Percentiles rank a stretch among this genome's conserved stretches.
phyloP scores from a whole-genome alignment of 2,113 vertebrate species.

The Chloropsis hardwickii region DNA sequence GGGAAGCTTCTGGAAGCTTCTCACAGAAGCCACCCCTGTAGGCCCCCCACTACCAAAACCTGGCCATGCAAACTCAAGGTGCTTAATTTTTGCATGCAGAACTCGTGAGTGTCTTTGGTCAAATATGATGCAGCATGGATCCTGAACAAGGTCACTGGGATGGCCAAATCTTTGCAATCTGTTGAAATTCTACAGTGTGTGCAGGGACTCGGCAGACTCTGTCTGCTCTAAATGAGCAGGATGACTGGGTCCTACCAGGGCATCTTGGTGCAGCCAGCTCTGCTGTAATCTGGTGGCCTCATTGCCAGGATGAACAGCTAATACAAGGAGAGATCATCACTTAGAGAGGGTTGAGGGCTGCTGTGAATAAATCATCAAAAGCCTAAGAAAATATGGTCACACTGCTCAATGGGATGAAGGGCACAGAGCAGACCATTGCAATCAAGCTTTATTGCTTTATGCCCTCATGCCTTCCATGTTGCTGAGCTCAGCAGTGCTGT shows the following conservation, averaged over 20 bases:
- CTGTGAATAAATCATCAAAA: background rate
- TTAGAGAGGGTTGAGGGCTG: background rate
- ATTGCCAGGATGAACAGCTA: background rate
- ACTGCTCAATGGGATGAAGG: background rate
- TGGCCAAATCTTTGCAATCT: background rate
- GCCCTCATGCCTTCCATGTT: background rate
- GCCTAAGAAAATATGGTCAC: background rate
- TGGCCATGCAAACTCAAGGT: background rate
- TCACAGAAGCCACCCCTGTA: background rate
- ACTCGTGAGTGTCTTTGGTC: background rate
- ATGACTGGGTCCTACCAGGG: background rate
- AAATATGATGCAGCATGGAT: background rate
- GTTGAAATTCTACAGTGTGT: background rate
- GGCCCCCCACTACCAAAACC: rapidly evolving
- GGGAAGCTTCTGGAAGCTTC: background rate
- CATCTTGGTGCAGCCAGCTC: background rate
- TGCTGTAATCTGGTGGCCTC: background rate
- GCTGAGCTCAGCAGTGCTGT: background rate
- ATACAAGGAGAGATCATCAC: background rate
- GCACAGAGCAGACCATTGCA: background rate
- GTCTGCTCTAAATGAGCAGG: background rate
- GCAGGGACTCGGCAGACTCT: background rate
- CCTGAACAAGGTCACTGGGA: background rate
- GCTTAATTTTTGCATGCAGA: background rate
- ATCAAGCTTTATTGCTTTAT: background rate